These are phyloP conservation scores for Redunca redunca DNA, from an alignment of 2,113 vertebrate species.

Conservation along the genomic window DNA sequence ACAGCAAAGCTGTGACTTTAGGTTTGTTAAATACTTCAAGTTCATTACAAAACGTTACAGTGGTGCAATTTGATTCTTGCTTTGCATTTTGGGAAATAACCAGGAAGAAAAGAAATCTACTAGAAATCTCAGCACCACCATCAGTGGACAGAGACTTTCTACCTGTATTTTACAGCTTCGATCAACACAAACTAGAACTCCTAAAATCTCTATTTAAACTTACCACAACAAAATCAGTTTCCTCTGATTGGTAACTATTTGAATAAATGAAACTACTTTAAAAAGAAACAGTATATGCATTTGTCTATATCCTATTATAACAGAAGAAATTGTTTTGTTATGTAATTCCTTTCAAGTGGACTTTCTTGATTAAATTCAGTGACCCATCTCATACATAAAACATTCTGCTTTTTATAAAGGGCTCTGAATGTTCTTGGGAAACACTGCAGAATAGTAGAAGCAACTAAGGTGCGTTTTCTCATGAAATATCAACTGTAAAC, in stretches of 20 bases:
- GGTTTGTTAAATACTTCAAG: background rate
- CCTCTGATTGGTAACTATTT: background rate
- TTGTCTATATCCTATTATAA: background rate
- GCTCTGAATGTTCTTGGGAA: background rate
- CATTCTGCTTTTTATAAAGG: background rate
- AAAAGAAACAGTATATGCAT: background rate
- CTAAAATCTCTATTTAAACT: conserved; percentile 2
- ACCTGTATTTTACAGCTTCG: conserved; percentile 11
- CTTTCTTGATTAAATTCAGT: conserved; percentile 5
- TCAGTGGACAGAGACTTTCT: background rate
- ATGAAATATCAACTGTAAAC: conserved; percentile 17
- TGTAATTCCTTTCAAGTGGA: background rate
- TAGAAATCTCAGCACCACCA: background rate
- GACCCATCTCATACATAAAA: background rate
- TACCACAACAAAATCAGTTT: conserved; percentile 32
- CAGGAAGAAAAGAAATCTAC: background rate
- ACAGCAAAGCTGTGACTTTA: background rate
- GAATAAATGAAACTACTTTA: conserved; percentile 27
- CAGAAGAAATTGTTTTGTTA: background rate
- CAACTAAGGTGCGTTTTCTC: background rate
- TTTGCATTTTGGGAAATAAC: conserved; percentile 1
- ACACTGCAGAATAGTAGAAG: background rate
- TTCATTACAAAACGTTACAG: background rate
- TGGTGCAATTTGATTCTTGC: background rate
- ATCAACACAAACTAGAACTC: background rate